Evolutionary conservation across 2,113 vertebrate species (phyloP), one percentile per base, ranked within the genome.

Genomic region (Coptodon bakossiorum): DNA sequence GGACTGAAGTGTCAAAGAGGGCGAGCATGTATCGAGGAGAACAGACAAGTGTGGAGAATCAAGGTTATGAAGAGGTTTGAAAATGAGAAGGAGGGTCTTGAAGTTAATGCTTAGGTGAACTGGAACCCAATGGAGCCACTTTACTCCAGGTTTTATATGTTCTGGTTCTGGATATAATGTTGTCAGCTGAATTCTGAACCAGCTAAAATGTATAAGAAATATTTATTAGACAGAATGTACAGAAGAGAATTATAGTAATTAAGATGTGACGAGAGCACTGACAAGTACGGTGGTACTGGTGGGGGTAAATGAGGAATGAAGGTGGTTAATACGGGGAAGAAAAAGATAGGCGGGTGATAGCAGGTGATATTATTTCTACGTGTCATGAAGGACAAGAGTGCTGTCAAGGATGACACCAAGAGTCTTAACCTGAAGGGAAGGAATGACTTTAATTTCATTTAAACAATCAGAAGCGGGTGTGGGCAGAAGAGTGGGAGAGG

Each of bases 381-480:
- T 36, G 27, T 7, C 14, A 31, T 59, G 27, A 59, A 8, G 0
- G 5, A 59, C 14, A 31, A 29, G 56, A 59, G 56, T 2, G 24
- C 54, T 27, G 24, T 27, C 24, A 3, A 57, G 24, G 2, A 27
- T 27, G 24, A 57, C 54, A 57, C 54, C 54, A 12, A 27, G 54
- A 57, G 54, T 57, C 0, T 57, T 14, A 57, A 57, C 54, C 24
- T 57, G 54, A 57, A 57, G 22, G 6, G 54, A 14, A 27, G 12
- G 54, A 57, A 57, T 57, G 24, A 57, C 54, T 57, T 27, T 57
- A 0, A 56, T 56, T 56, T 56, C 1, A 7, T 27, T 0, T 27
- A 56, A 56, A 27, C 54, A 27, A 56, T 27, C 54, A 27, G 54
- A 56, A 27, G 22, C 11, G 0, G n/a, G 22, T 56, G 54, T 56